Percentiles rank a stretch among this genome's conserved stretches.
Evolutionary conservation across 2,888 invertebrate genomes (phyloP).

Genomic region (Microplitis manilae): DNA sequence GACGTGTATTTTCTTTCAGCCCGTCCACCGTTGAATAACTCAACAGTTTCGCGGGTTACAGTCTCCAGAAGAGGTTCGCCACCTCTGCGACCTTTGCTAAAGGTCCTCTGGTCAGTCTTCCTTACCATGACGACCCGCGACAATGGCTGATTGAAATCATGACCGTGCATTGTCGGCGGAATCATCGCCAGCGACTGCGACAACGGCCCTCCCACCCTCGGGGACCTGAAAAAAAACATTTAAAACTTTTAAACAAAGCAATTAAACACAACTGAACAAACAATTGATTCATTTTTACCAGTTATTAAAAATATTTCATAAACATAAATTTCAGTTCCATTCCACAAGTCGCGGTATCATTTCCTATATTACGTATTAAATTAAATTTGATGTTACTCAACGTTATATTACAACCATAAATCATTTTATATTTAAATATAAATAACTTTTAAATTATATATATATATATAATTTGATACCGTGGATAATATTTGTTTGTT

Average conservation of each 20-base stretch:
- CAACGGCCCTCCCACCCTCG: conserved; percentile 68
- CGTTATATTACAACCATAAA: background rate
- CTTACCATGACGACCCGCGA: conserved; percentile 80
- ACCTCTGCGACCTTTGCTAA: conserved; percentile 75
- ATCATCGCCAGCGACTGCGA: conserved; percentile 70
- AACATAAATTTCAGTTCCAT: background rate
- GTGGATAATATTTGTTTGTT: too few relatives aligned
- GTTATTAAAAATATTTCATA: background rate
- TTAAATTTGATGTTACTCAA: background rate
- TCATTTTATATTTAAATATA: background rate
- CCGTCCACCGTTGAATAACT: conserved; percentile 77
- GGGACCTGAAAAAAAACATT: conserved; percentile 61
- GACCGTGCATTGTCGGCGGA: conserved; percentile 70
- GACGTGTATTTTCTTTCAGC: conserved; percentile 78
- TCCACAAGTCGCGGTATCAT: background rate
- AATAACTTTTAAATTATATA: background rate
- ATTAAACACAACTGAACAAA: background rate
- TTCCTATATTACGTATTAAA: background rate
- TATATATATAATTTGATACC: background rate
- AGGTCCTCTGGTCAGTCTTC: conserved; percentile 79
- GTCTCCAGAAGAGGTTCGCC: conserved; percentile 79
- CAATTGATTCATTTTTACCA: background rate
- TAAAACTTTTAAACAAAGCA: background rate
- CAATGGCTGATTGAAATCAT: conserved; percentile 71
- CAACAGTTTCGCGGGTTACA: conserved; percentile 78